Base-by-base conservation (phyloP, 1,140 invertebrate genomes). In the Camponotus pennsylvanicus region DNA sequence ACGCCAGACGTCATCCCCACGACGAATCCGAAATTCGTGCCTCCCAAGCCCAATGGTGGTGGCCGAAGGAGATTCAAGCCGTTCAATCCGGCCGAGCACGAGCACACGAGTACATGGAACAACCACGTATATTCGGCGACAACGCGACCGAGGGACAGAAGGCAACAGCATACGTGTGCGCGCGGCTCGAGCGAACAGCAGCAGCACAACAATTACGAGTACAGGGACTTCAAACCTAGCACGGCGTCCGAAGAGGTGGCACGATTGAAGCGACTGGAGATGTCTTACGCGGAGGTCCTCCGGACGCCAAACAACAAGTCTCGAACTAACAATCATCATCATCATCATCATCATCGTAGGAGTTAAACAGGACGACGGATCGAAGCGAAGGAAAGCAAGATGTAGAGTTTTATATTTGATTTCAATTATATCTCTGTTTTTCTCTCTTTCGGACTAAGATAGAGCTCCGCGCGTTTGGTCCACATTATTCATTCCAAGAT, bases 251-350 rank as follows among this genome's bases (percentile, higher is more conserved):
- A 97, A 90, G 97, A 98, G 87, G 96, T 98, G 11, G 97, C 98
- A 86, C 97, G 97, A 90, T 94, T 98, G 63, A 97, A 97, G 92
- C 96, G 97, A 88, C 94, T 98, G 40, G 98, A 98, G 88, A 96
- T 97, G 91, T 97, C 97, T 4, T 98, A 98, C 92, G 98, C 98
- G 0, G 97, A 98, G 93, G 98, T 97, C 4, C 94, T 98, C 13
- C 96, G 97, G 70, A 97, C 97, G 92, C 96, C 97, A 59, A 97
- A 97, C 88, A 97, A 97, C 88, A 95, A 96, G 86, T 86, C 93
- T 69, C 95, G 94, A 90, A 78, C 86, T 42, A 92, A 88, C 40
- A 90, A 86, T 88, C 52, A 85, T 83, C 37, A 69, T 45, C 67
- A 80, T 69, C 67, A 80, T 69, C 64, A 80, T 42, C 63, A 85